Base-by-base conservation (phyloP, 2,113 vertebrate species). In the Toxotes jaculatrix region DNA sequence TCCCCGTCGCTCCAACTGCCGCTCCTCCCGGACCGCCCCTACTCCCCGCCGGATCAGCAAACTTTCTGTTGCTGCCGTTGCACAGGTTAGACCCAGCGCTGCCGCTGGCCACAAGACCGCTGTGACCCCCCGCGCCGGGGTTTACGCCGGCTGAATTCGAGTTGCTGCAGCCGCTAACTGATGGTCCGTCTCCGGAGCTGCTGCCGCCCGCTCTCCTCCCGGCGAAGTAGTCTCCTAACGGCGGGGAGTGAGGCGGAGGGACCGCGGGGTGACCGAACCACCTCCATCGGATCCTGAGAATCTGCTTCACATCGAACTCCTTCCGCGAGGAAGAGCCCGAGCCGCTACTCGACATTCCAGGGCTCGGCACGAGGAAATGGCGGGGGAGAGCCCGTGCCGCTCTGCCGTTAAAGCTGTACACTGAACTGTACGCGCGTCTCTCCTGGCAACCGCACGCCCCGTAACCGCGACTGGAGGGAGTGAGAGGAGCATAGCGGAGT, bases 221-320 rank as follows among this genome's bases (percentile, higher is more conserved):
- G 91, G 96, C 80, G 72, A 94, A 96, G 92, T 97, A 96, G 86
- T 97, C 96, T 94, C 92, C 96, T 14, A 91, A 72, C 83, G 95
- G 95, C 85, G 95, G 96, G 86, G 91, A 95, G 88, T 94, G 95
- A 86, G 95, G 93, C 85, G 96, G 92, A 80, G 95, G 93, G 67
- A 95, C 95, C 1, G 96, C 92, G 90, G 97, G 97, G 94, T 99
- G 97, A 93, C 98, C 96, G 93, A 99, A 98, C 97, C 97, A 98
- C 95, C 96, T 96, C 98, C 97, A 99, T 96, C 96, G 95, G 95
- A 98, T 97, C 95, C 97, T 95, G 94, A 99, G 96, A 90, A 99
- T 98, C 96, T 99, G 98, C 90, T 98, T 99, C 95, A 99, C 97
- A 82, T 99, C 98, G 95, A 99, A 98, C 93, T 99, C 98, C 96